Base-by-base conservation (phyloP, 2,113 vertebrate genomes). In the Sula dactylatra region DNA sequence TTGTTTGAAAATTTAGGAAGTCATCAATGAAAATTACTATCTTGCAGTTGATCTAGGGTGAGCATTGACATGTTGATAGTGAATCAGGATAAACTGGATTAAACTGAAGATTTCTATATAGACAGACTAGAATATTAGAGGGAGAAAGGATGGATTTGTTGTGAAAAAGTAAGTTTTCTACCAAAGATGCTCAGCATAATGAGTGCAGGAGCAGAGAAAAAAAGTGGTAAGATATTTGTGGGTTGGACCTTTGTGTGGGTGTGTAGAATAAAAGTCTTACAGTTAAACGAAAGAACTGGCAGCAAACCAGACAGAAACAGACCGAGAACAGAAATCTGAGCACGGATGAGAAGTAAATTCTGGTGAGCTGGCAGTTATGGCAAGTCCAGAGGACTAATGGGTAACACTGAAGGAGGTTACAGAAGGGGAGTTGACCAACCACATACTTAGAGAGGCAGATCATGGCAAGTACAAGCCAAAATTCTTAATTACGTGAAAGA, bases 1-100 rank as follows among this genome's bases (percentile, higher is more conserved):
- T 92, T 97, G 96, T 95, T 91, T 96, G 86, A 95, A 92, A 96
- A 96, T 94, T 79, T 91, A 91, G 81, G 80, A 82, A 91, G 73
- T 80, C 74, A 70, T 95, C 92, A 90, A 3, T 95, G 95, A 85
- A 84, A 95, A 92, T 0, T 0, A 4, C 49, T 89, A 93, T 97
- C 97, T 89, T 65, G 85, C 79, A 94, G 86, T 85, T 49, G 38
- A 96, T 94, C 97, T 91, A 26, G 95, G 93, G 88, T 96, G 84
- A 94, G 56, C 11, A 0, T 72, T 87, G 83, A 85, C 86, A 89
- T 42, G 40, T 49, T 83, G 77, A 91, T 92, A 87, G 77, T 15
- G 49, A 76, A 79, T 89, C 50, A 49, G 69, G 88, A 79, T 87
- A 49, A 92, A 0, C 31, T 76, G 81, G 40, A 93, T 95, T 94